Base-by-base conservation (phyloP, 2,797 vertebrate species). In the Pampus argenteus region DNA sequence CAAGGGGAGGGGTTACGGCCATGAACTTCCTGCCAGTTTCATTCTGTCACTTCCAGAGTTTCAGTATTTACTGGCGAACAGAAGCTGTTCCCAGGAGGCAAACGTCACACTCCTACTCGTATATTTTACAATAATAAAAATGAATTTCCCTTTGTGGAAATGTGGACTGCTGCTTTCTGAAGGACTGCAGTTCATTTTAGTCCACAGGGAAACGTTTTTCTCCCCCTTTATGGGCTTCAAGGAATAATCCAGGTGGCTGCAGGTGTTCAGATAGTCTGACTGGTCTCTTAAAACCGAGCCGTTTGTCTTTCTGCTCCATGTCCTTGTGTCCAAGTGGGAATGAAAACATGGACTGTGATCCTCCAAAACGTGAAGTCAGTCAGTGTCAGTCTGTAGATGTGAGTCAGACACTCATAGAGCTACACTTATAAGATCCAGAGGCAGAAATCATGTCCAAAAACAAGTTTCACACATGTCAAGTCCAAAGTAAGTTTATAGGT, bases 261-360 rank as follows among this genome's bases (percentile, higher is more conserved):
- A 17, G 9, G 28, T 29, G 26, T 26, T 26, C 5, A 5, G 26
- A 26, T 26, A 26, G 26, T 26, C 26, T 26, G 26, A 26, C 26
- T 26, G 26, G 28, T 7, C 34, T 57, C 31, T 50, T 31, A 49
- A 66, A 52, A 74, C 14, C 9, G 13, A 20, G 22, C n/a, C 51
- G 58, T 71, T 47, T 48, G 47, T 65, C 9, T 60, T 28, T 49
- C 28, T 0, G 42, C 66, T 47, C 40, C 0, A 14, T 28, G 63
- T 74, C 63, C 73, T 77, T 57, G 38, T n/a, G n/a, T n/a, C n/a
- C n/a, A 59, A 42, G 64, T 59, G n/a, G 40, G n/a, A 34, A 66
- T 51, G 20, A 48, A 64, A 31, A 31, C n/a, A 70, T 11, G 3
- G 4, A 7, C 4, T 29, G 9, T 52, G 74, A 60, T 54, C 25